Evolutionary conservation across 2,113 vertebrate species (phyloP), one percentile per base, ranked within the genome.

Genomic region (Butorides virescens): DNA sequence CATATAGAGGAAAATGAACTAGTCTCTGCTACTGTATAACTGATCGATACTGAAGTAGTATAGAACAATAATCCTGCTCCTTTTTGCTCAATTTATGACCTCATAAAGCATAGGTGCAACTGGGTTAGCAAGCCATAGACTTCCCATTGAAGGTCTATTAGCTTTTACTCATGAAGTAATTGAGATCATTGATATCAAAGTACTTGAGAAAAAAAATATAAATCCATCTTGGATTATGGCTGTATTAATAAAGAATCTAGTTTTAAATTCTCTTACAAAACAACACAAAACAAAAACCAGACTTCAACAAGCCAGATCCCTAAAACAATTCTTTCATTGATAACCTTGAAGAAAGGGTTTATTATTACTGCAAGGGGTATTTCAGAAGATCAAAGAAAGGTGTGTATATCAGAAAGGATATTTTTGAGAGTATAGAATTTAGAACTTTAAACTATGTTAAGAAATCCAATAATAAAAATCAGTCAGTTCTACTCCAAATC

Each of bases 401-500:
- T 39, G 13, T 61, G 16, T 75, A 23, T 72, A 68, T 58, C 67
- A 86, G 53, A 76, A 73, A 83, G 49, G 27, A 92, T 90, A 62
- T 79, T 88, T 90, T 86, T 82, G 10, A 86, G 49, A 94, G 16
- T 62, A 76, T 23, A 76, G 53, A 76, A 86, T 66, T 93, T 80
- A 83, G 53, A 88, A 92, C 19, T 82, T 76, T 76, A 93, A 92
- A 86, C 62, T 90, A 34, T 73, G 37, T 76, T 83, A 88, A 65
- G 71, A 73, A 94, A 96, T 46, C 26, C 53, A 76, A 15, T 79
- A 68, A 58, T 67, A 94, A 88, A 79, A 90, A 66, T 26, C 58
- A 70, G 30, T 83, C 62, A 73, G 34, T 92, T 86, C 67, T 94
- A 62, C 58, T 73, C 52, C 44, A 96, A 86, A 93, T 93, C 82